These are phyloP conservation scores for Pogonocichla stellata DNA, from an alignment of 2,113 vertebrate genomes.

Conservation along the genomic window DNA sequence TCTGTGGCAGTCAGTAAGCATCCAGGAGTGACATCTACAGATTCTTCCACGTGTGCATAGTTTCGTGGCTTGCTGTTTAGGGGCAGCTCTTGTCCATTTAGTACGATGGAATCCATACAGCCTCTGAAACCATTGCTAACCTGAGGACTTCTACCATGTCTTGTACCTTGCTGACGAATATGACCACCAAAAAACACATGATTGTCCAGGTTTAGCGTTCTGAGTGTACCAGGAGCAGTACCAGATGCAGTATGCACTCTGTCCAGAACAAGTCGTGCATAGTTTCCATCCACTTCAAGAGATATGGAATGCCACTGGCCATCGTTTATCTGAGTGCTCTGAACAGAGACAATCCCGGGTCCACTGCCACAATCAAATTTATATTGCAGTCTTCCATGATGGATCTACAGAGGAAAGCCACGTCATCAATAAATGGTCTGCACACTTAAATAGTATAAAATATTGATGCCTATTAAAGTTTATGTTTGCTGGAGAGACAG, in stretches of 20 bases:
- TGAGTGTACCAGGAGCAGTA: slow-evolving; percentile 90
- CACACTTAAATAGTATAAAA: not conserved
- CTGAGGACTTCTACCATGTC: slow-evolving; percentile 80
- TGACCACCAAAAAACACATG: slow-evolving; percentile 91
- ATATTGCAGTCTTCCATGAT: slow-evolving; percentile 92
- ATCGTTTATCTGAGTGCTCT: slow-evolving; percentile 92
- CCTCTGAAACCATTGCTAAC: slow-evolving; percentile 88
- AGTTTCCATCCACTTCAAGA: slow-evolving; percentile 93
- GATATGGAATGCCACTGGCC: slow-evolving; percentile 92
- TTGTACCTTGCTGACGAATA: slow-evolving; percentile 79
- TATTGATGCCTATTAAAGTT: not conserved
- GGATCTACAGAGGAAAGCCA: slow-evolving; percentile 77
- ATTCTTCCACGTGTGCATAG: slow-evolving; percentile 88
- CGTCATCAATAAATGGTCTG: not conserved
- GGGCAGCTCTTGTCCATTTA: slow-evolving; percentile 92
- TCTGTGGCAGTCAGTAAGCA: slow-evolving; percentile 79
- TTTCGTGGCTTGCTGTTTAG: slow-evolving; percentile 80
- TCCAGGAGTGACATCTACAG: slow-evolving; percentile 86
- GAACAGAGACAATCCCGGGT: slow-evolving; percentile 91
- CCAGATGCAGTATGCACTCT: slow-evolving; percentile 91
- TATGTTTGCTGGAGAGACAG: not conserved
- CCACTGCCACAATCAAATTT: slow-evolving; percentile 98
- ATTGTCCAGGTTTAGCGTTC: slow-evolving; percentile 93
- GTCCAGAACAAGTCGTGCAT: slow-evolving; percentile 91
- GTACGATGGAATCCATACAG: slow-evolving; percentile 88